Evolutionary conservation across 2,888 invertebrate species (phyloP).

Genomic region (Actias luna): DNA sequence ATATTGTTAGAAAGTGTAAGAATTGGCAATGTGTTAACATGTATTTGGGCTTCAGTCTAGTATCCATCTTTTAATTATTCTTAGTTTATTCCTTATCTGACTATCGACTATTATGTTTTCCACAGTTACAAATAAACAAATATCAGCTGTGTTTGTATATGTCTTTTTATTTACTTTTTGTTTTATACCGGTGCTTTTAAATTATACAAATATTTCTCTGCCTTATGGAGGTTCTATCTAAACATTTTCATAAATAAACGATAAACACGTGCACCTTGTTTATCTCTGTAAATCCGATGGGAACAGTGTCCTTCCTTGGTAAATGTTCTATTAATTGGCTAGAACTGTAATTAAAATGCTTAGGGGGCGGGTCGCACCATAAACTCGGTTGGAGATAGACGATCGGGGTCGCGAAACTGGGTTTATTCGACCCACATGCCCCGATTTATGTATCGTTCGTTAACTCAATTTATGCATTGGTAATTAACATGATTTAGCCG

Average conservation of each 20-base stretch:
- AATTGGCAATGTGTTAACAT: too few species aligned
- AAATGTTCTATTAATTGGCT: constrained; percentile 33
- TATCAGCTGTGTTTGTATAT: too few species aligned
- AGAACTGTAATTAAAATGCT: constrained; percentile 40
- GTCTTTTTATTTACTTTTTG: too few species aligned
- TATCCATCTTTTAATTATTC: too few species aligned
- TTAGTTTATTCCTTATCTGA: too few species aligned
- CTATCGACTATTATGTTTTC: too few species aligned
- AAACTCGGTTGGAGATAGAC: constrained; percentile 31
- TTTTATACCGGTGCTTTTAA: too few species aligned
- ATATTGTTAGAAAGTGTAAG: too few species aligned
- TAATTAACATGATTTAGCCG: constrained; percentile 1
- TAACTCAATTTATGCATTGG: constrained; percentile 24
- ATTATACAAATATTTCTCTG: too few species aligned
- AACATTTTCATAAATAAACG: background rate
- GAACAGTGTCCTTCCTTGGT: constrained; percentile 9
- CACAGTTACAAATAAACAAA: too few species aligned
- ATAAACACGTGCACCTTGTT: constrained; percentile 9
- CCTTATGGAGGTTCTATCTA: background rate
- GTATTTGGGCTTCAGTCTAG: too few species aligned
- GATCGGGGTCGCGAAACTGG: constrained; percentile 36
- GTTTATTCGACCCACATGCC: constrained; percentile 33
- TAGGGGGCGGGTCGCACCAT: constrained; percentile 30
- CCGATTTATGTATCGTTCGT: constrained; percentile 28
- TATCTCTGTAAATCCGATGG: constrained; percentile 14